These are phyloP conservation scores for Monoplex corrugatus DNA, from an alignment of 2,888 invertebrate species.

Conservation along the genomic window DNA sequence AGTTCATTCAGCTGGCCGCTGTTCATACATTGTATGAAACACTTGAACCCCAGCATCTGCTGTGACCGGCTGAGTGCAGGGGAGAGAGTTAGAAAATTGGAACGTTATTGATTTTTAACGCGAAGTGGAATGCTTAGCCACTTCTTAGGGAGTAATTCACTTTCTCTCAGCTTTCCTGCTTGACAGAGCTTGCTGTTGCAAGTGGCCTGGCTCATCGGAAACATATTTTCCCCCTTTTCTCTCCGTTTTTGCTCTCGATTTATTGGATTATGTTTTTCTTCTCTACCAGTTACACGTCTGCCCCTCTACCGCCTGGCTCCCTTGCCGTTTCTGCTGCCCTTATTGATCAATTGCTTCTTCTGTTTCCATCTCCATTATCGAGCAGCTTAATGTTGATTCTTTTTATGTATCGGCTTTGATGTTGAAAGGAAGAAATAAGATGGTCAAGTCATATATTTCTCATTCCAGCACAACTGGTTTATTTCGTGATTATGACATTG, in stretches of 20 bases:
- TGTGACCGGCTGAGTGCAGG: neutral
- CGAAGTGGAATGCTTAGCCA: neutral
- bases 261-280: constrained; percentile 32
- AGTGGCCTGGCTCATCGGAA: constrained; percentile 25
- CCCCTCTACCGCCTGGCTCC: neutral
- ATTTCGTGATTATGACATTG: too few relatives aligned
- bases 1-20: neutral
- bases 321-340: neutral
- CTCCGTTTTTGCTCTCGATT: neutral
- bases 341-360: neutral
- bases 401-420: too few relatives aligned
- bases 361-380: too few relatives aligned
- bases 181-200: constrained; percentile 25
- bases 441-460: too few relatives aligned
- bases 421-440: too few relatives aligned
- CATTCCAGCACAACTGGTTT: too few relatives aligned
- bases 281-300: constrained; percentile 21
- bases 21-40: constrained; percentile 3
- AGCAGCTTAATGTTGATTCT: constrained; percentile 10
- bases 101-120: constrained; percentile 46
- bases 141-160: constrained; percentile 41
- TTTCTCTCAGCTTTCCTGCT: constrained; percentile 37
- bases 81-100: constrained; percentile 38
- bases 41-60: constrained; percentile 42
- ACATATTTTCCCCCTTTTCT: constrained; percentile 31